Base-by-base conservation (phyloP, 2,113 vertebrate species). In the Desmodus rotundus region DNA sequence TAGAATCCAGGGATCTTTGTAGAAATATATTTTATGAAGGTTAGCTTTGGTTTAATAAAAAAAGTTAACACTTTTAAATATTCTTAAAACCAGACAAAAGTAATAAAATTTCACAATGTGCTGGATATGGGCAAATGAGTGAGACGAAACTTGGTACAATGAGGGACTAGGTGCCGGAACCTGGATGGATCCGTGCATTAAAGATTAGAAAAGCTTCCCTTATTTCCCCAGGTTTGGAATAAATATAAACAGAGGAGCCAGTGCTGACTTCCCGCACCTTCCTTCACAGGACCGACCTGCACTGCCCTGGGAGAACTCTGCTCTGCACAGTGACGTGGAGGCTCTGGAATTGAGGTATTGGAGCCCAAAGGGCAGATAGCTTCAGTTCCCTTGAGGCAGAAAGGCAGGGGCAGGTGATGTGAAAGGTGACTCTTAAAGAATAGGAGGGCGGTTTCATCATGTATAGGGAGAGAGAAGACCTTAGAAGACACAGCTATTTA, bases 21-120 rank as follows among this genome's bases (percentile, higher is more conserved):
- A 84, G 58, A 26, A 89, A 94, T 68, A 43, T 7, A 43, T 70
- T 70, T 56, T 68, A 28, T 24, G 26, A 88, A 91, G 20, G 38
- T 76, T 73, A 92, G 13, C 41, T 93, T 83, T 11, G 7, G 10
- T 41, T 90, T 70, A 63, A 83, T 52, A 13, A 89, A 87, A 87
- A 56, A 82, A 58, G 41, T 43, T 87, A 95, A 61, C 45, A 38
- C 86, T 56, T 70, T 16, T 50, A 91, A 92, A 73, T 70, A 76
- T 61, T 89, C 67, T 78, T 89, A 85, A 95, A 93, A 63, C 4
- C 26, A 92, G 65, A 87, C 43, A 28, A 92, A 85, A 77, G 31
- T 76, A 81, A 88, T 45, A 87, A 67, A 10, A 76, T 77, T 90
- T 89, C n/a, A 76, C 36, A 89, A 73, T 50, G 58, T 52, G 68